A percentile compares a stretch with the other conserved stretches of the same genome.
phyloP scores from a whole-genome alignment of 92 coral and sea anemone species.

The Zoanthus sociatus region DNA sequence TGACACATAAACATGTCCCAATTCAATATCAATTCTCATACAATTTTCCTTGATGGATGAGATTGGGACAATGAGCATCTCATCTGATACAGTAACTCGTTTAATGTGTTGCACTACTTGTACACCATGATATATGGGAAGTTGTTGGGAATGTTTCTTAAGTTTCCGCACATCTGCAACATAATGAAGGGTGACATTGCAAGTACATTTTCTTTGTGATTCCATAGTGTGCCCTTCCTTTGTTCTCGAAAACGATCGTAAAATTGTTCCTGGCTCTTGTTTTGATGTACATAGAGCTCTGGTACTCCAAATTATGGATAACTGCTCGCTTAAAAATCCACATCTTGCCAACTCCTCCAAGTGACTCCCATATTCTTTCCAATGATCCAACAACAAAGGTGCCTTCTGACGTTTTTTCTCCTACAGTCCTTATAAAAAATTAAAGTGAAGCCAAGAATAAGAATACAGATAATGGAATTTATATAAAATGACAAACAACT shows the following conservation, averaged over 20 bases:
- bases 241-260: slow-evolving; percentile 19
- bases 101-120: slow-evolving; percentile 25
- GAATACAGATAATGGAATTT: too few species aligned
- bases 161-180: slow-evolving; percentile 19
- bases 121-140: slow-evolving; percentile 21
- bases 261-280: slow-evolving; percentile 47
- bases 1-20: slow-evolving; percentile 25
- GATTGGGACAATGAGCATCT: slow-evolving; percentile 22
- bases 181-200: neutral
- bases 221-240: slow-evolving; percentile 20
- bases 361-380: too few species aligned
- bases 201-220: slow-evolving; percentile 8
- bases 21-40: slow-evolving; percentile 44
- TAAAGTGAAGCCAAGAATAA: too few species aligned
- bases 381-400: too few species aligned
- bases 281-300: slow-evolving; percentile 32
- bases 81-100: slow-evolving; percentile 10
- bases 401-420: too few species aligned
- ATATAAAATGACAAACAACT: too few species aligned
- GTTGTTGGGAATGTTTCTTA: slow-evolving; percentile 5
- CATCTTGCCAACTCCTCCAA: too few species aligned
- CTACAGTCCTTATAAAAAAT: too few species aligned
- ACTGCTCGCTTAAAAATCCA: too few species aligned
- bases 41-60: neutral
- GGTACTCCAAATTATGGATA: slow-evolving; percentile 29